Percentiles rank a stretch among this genome's conserved stretches.
Evolutionary conservation across 2,113 vertebrate genomes (phyloP).

Genomic region (Panthera uncia): DNA sequence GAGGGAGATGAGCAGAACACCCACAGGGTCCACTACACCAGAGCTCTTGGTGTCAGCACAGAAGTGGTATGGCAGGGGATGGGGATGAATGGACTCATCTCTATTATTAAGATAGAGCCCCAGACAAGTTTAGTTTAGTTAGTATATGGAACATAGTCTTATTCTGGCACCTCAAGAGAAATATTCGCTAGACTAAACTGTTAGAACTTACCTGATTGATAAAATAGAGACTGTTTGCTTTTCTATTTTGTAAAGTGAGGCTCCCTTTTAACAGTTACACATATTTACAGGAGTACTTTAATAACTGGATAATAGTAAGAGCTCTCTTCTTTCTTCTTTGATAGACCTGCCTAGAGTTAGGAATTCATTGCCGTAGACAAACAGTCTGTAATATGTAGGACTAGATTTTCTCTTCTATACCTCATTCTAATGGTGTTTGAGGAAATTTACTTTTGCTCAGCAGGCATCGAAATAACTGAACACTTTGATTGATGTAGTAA

Average conservation of each 20-base stretch:
- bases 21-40: neutral
- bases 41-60: neutral
- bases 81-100: neutral
- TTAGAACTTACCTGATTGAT: neutral
- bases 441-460: conserved; percentile 13
- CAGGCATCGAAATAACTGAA: conserved; percentile 7
- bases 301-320: neutral
- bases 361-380: neutral
- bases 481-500: neutral
- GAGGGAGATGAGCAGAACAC: neutral
- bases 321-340: neutral
- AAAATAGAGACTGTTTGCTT: neutral
- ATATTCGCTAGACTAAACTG: neutral
- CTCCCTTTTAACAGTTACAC: neutral
- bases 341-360: neutral
- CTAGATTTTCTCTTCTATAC: neutral
- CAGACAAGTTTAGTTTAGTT: neutral
- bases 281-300: neutral
- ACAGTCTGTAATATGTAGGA: neutral
- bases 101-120: neutral
- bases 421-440: neutral
- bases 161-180: neutral
- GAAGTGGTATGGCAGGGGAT: neutral
- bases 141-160: neutral
- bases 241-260: neutral